These are phyloP conservation scores for Lepus europaeus DNA, from an alignment of 2,113 vertebrate species.

Conservation along the genomic window DNA sequence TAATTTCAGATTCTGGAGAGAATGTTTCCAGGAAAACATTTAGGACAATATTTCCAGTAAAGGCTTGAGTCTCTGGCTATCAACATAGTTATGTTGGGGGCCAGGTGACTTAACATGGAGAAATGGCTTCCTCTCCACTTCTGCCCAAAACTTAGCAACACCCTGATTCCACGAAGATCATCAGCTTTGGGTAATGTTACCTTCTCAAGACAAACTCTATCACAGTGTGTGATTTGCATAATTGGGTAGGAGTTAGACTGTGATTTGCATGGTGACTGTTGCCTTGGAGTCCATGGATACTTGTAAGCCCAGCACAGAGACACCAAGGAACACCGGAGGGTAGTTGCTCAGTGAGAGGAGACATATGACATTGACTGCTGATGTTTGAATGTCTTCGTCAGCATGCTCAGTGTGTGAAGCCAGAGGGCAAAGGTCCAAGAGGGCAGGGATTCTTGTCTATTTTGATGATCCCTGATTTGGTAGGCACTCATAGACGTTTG, in stretches of 20 bases:
- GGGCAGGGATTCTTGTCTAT: not conserved
- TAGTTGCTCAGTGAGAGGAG: not conserved
- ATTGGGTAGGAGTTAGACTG: not conserved
- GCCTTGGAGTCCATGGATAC: not conserved
- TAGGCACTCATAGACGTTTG: not conserved
- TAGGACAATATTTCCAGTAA: not conserved
- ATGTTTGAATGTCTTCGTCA: not conserved
- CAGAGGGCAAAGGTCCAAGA: not conserved
- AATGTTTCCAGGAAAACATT: not conserved
- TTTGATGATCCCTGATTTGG: not conserved
- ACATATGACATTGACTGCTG: not conserved
- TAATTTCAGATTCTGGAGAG: not conserved
- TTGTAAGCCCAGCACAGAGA: not conserved
- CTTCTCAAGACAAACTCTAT: not conserved
- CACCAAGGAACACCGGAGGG: not conserved
- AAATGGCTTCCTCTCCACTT: not conserved
- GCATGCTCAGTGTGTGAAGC: not conserved
- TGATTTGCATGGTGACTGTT: not conserved
- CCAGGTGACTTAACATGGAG: not conserved
- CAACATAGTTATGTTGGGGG: not conserved
- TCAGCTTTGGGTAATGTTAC: not conserved
- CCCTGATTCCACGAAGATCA: not conserved
- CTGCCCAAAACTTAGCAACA: not conserved
- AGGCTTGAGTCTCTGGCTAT: not conserved
- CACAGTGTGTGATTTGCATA: not conserved